These are phyloP conservation scores for Myiozetetes cayanensis DNA, from an alignment of 2,113 vertebrate genomes.

Conservation along the genomic window DNA sequence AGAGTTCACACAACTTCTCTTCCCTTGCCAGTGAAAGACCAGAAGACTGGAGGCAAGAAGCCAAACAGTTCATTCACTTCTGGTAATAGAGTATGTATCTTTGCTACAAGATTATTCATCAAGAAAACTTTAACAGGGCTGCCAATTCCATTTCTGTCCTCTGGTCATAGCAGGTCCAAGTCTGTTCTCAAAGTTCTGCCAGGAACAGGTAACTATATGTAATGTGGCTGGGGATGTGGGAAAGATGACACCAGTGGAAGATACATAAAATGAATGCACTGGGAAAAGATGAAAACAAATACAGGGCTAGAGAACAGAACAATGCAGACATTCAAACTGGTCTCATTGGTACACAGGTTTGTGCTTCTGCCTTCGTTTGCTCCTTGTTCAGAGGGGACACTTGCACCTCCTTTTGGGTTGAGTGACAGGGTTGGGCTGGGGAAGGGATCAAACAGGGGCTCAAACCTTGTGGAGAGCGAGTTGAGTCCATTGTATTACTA, in stretches of 20 bases:
- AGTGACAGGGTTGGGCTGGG: fast-evolving
- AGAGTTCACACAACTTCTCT: not conserved
- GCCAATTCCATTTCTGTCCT: not conserved
- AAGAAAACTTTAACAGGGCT: not conserved
- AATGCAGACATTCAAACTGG: not conserved
- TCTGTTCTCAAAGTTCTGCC: not conserved
- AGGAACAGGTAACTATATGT: not conserved
- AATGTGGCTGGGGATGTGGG: not conserved
- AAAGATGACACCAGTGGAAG: not conserved
- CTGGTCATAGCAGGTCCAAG: not conserved
- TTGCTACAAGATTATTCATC: not conserved
- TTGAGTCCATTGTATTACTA: not conserved
- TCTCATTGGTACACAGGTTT: not conserved
- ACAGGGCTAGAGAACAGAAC: not conserved
- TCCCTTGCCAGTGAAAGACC: not conserved
- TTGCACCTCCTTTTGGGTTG: not conserved
- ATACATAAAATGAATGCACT: not conserved
- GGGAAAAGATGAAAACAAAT: not conserved
- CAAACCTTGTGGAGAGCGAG: not conserved
- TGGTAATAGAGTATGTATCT: not conserved
- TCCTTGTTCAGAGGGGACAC: not conserved
- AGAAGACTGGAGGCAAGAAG: not conserved
- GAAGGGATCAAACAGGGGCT: not conserved
- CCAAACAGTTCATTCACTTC: not conserved
- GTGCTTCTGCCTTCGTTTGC: not conserved